Percentiles rank a stretch among this genome's conserved stretches.
Conservation (phyloP, 2,797 vertebrate species). For the Apodemus agrarius region DNA sequence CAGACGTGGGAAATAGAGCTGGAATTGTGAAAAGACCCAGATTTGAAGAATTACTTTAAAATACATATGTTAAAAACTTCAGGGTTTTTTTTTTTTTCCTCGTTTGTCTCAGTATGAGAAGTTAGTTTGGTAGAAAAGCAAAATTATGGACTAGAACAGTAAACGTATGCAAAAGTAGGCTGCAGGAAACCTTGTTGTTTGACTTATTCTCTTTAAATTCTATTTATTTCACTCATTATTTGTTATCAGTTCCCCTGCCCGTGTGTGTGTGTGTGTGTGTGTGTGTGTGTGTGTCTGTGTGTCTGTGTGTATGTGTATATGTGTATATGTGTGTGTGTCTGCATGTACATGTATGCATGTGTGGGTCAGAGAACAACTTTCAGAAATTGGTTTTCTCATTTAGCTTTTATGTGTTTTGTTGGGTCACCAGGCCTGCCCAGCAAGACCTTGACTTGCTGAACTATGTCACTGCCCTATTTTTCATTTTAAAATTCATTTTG, state of each 20-base stretch:
- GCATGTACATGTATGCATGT: background rate
- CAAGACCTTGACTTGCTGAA: background rate
- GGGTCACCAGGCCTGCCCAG: background rate
- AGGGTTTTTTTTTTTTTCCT: background rate
- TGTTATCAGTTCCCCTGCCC: background rate
- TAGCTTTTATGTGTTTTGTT: background rate
- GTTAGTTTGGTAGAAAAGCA: background rate
- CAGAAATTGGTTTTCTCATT: background rate
- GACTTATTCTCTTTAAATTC: background rate
- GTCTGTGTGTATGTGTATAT: too few species aligned
- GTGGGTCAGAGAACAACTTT: background rate
- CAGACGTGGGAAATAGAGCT: background rate
- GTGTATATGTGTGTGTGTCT: background rate
- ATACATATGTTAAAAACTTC: background rate
- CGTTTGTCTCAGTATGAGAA: background rate
- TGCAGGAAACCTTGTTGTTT: background rate
- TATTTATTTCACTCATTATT: background rate
- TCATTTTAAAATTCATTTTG: background rate
- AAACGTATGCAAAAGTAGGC: background rate
- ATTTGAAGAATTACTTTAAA: slow-evolving; percentile 52
- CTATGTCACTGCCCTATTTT: background rate
- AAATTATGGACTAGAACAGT: background rate
- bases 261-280: background rate
- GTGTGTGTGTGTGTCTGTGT: too few species aligned
- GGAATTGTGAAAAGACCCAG: background rate